Percentiles rank a stretch among this genome's conserved stretches.
These are phyloP conservation scores for Datnioides undecimradiatus DNA, from an alignment of 2,113 vertebrate species.

Conservation along the genomic window DNA sequence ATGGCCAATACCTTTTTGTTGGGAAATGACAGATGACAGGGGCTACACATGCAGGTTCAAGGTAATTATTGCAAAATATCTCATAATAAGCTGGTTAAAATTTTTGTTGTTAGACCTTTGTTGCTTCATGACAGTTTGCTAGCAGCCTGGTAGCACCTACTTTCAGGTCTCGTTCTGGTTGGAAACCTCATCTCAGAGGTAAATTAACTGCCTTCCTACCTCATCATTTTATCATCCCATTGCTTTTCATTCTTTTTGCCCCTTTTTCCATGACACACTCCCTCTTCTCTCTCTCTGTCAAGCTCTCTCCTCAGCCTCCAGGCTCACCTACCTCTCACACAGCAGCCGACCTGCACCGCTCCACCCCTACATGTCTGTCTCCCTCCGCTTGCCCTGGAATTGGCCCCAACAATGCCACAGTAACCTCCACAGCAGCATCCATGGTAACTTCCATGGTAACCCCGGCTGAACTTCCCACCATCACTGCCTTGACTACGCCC, in stretches of 20 bases:
- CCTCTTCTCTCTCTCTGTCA: constrained; percentile 20
- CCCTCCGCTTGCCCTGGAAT: constrained; percentile 15
- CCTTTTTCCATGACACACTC: neutral
- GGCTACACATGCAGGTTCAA: neutral
- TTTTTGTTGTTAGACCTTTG: neutral
- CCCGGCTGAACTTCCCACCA: constrained; percentile 28
- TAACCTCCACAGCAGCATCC: constrained; percentile 10
- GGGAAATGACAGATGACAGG: neutral
- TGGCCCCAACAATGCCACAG: neutral
- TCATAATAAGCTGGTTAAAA: neutral
- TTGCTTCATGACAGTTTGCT: neutral
- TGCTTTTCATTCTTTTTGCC: neutral
- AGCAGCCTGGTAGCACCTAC: neutral
- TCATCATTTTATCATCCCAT: neutral
- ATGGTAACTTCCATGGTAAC: neutral
- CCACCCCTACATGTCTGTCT: constrained; percentile 4
- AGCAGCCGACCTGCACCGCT: constrained; percentile 59
- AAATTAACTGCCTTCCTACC: neutral
- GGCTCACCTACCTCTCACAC: constrained; percentile 41
- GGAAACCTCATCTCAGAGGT: neutral
- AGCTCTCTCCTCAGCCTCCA: constrained; percentile 69
- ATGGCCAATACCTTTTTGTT: neutral
- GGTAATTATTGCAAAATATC: neutral
- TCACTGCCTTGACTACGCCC: constrained; percentile 32
- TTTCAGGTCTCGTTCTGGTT: neutral